A percentile compares a stretch with the other conserved stretches of the same genome.
These are phyloP conservation scores for Vombatus ursinus DNA, from an alignment of 2,113 vertebrate genomes.

Conservation along the genomic window DNA sequence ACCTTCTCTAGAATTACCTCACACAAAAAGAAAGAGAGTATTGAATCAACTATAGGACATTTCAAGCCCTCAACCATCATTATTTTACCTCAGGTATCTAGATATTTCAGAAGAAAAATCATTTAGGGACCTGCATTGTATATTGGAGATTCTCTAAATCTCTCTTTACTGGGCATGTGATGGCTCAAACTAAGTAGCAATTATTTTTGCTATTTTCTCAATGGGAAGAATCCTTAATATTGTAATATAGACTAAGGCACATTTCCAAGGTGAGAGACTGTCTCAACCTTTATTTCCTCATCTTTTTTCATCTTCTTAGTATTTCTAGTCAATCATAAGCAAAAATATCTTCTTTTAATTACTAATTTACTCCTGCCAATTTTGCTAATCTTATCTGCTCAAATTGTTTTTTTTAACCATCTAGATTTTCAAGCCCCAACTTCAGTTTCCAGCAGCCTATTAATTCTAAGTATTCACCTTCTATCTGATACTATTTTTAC, in stretches of 20 bases:
- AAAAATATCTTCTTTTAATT: background rate
- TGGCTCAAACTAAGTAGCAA: background rate
- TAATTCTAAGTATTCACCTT: background rate
- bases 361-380: background rate
- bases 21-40: background rate
- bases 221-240: background rate
- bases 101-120: background rate
- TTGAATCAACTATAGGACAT: background rate
- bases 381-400: background rate
- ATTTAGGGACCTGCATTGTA: background rate
- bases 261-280: background rate
- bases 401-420: background rate
- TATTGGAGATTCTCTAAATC: background rate
- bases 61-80: background rate
- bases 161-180: background rate
- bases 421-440: background rate
- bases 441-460: background rate
- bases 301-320: background rate
- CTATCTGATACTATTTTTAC: background rate
- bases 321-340: background rate
- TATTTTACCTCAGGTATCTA: constrained; percentile 2
- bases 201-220: constrained; percentile 13
- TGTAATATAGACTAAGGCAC: background rate
- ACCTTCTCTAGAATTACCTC: background rate
- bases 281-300: background rate